Evolutionary conservation across 2,113 vertebrate genomes (phyloP).

Genomic region (Mohoua ochrocephala): DNA sequence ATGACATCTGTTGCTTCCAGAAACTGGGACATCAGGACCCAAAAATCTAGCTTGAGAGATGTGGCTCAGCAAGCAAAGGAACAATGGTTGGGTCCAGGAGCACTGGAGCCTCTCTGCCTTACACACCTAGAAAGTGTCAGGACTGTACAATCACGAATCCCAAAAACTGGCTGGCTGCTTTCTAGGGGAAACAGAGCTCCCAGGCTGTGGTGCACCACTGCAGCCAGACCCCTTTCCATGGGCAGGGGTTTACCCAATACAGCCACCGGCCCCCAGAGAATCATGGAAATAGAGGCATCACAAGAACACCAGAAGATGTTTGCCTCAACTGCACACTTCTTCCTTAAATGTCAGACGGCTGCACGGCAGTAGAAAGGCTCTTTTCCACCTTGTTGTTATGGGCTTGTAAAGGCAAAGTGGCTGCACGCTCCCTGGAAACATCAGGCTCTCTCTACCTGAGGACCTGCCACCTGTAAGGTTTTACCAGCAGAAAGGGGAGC

Average conservation of each 20-base stretch:
- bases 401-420: neutral
- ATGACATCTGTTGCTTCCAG: neutral
- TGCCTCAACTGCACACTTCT: neutral
- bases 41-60: neutral
- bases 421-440: neutral
- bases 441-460: neutral
- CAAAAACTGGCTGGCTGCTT: neutral
- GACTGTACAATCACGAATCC: neutral
- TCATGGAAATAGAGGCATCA: accelerated
- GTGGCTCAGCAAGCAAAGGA: neutral
- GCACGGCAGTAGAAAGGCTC: neutral
- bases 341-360: neutral
- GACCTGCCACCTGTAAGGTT: neutral
- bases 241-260: accelerated
- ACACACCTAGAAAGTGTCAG: neutral
- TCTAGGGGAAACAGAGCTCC: accelerated
- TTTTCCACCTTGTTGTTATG: neutral
- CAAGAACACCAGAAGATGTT: neutral
- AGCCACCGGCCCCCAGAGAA: neutral
- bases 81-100: neutral
- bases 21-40: neutral
- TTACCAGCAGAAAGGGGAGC: accelerated
- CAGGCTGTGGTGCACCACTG: neutral
- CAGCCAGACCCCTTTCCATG: accelerated
- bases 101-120: accelerated